Base-by-base conservation (phyloP, 1,140 invertebrate species). In the Acromyrmex heyeri region DNA sequence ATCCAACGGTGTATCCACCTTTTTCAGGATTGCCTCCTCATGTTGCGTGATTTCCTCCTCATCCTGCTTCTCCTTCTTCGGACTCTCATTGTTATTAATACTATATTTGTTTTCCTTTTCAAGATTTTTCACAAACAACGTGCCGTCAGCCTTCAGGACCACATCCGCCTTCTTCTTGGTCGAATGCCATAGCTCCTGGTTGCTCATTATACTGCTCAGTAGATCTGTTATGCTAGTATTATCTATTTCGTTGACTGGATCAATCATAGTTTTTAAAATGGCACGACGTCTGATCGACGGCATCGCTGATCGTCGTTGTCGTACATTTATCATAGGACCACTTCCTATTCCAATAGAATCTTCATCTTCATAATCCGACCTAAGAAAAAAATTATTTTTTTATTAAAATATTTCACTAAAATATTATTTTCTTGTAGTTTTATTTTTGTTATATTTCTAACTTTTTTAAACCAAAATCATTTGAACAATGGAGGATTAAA, bases 151-250 rank as follows among this genome's bases (percentile, higher is more conserved):
- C 14, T 96, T 95, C 0, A 97, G 93, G 0, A 95, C 96, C 4
- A 97, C 94, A 14, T 96, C 93, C 12, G 95, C 93, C 81, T 96
- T 96, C 81, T 96, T 96, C 77, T 96, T 96, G 76, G 96, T 97
- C 1, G 97, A 97, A 91, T 97, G 97, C 92, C 98, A 96, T n/a
- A 97, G 94, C 81, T 97, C 96, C 94, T 98, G 98, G 85, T 96
- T 96, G 72, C 96, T 96, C 88, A 99, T 95, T 85, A 99, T 98
- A 86, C 95, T 97, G 12, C 96, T 97, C 1, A 99, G 92, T 0
- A 99, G 90, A 94, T 98, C 97, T 0, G 57, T 34, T 44, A 59
- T 75, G 64, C 34, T 64, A 59, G 93, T 89, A 10, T 93, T 92
- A 18, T 92, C 94, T 59, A 81, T 3, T 12, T 94, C 95, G 5